Conservation (phyloP, 2,797 vertebrate species). For the Cynopterus sphinx region DNA sequence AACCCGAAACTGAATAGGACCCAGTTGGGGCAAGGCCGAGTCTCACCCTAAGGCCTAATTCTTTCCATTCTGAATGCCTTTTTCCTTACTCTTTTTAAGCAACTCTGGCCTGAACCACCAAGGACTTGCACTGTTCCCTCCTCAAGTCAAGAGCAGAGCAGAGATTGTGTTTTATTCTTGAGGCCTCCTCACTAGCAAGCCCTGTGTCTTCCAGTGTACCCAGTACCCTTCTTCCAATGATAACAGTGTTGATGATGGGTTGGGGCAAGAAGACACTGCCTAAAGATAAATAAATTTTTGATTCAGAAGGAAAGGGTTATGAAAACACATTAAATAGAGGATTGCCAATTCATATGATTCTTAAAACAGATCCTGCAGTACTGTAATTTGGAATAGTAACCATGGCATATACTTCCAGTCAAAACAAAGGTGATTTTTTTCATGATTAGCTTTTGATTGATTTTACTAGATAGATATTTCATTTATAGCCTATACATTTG, state of each 20-base stretch:
- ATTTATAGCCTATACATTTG: slow-evolving; percentile 71
- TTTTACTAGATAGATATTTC: slow-evolving; percentile 72
- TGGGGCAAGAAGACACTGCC: slow-evolving; percentile 6
- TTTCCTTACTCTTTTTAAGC: neutral
- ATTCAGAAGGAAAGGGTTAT: slow-evolving; percentile 28
- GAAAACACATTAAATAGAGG: slow-evolving; percentile 30
- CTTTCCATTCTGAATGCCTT: neutral
- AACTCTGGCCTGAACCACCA: neutral
- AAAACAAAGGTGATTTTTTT: slow-evolving; percentile 71
- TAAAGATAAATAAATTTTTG: slow-evolving; percentile 26
- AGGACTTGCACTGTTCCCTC: neutral
- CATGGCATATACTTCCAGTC: slow-evolving; percentile 38
- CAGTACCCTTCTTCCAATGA: neutral
- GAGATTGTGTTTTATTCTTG: neutral
- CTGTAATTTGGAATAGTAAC: slow-evolving; percentile 38
- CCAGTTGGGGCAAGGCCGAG: neutral
- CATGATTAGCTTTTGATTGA: slow-evolving; percentile 77
- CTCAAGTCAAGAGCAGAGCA: neutral
- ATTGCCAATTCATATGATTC: slow-evolving; percentile 38
- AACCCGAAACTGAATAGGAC: neutral
- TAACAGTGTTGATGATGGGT: neutral
- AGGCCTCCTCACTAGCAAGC: neutral
- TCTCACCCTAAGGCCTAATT: neutral
- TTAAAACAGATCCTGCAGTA: neutral
- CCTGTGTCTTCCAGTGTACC: neutral